Evolutionary conservation across 2,797 vertebrate species (phyloP), one percentile per base, ranked within the genome.

Genomic region (Helicolenus hilgendorfi): DNA sequence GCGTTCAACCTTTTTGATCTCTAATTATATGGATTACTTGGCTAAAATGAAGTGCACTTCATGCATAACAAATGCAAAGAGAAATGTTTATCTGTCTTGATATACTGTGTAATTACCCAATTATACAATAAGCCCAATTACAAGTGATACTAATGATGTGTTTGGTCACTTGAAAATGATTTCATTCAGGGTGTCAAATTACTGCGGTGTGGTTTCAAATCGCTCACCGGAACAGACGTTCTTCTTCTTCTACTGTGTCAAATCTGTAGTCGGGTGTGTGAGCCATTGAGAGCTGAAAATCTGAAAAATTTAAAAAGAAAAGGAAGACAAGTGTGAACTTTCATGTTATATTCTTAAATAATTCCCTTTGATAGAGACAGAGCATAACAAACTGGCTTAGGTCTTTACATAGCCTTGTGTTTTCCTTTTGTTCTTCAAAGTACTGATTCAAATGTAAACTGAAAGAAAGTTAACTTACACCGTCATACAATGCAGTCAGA

Each of bases 371-470:
- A 83, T 78, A 29, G 45, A 81, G n/a, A 49, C 27, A 20, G 31
- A 85, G 69, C 69, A 78, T 59, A 65, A 76, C 72, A 83, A 84
- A 77, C 29, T 8, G 55, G 20, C 49, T 77, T 35, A 22, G 18
- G 71, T 84, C 33, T 77, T 82, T 77, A 79, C 68, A 70, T 35
- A 85, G 33, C 10, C 27, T 63, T 27, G n/a, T 77, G 70, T 72
- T 83, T 75, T 84, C 35, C 35, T 67, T 85, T 83, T 86, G 77
- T 76, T 80, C 72, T 79, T 79, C n/a, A 79, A 87, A 81, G 81
- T 14, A 20, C 18, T 55, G 74, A 62, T 86, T 79, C 20, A 60
- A 69, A 70, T 73, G 8, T 69, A 36, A 84, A 71, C 27, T 75
- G 13, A 35, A 76, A 68, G 24, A 64, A 59, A 53, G 69, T 59